phyloP scores from a whole-genome alignment of 2,797 vertebrate species.

The Hybognathus amarus region DNA sequence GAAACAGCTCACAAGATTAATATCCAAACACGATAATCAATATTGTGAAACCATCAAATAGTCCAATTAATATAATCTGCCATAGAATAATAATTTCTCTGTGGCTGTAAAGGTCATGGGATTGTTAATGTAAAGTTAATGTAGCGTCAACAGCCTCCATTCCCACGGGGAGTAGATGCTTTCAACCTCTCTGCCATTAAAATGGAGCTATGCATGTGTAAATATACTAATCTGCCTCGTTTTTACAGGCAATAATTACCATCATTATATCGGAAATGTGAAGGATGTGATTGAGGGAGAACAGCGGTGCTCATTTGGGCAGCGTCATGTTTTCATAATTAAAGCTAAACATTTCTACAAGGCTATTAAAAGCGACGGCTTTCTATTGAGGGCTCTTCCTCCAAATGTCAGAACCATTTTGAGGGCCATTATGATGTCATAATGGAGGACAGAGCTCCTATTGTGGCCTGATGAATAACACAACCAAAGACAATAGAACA shows the following conservation, averaged over 20 bases:
- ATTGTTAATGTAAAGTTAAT: slow-evolving; percentile 51
- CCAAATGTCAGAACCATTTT: slow-evolving; percentile 44
- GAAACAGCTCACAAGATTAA: neutral
- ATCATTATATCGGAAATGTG: slow-evolving; percentile 61
- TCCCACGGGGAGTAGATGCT: slow-evolving; percentile 37
- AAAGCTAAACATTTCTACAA: slow-evolving; percentile 56
- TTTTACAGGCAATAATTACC: slow-evolving; percentile 62
- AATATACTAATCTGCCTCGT: slow-evolving; percentile 61
- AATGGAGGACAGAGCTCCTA: slow-evolving; percentile 37
- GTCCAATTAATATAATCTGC: slow-evolving; percentile 10
- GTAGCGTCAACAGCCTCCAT: slow-evolving; percentile 25
- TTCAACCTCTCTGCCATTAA: slow-evolving; percentile 35
- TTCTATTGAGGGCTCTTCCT: slow-evolving; percentile 45
- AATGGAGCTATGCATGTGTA: slow-evolving; percentile 53
- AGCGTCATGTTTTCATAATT: slow-evolving; percentile 60
- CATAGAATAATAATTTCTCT: slow-evolving; percentile 24
- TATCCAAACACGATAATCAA: neutral
- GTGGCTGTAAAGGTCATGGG: slow-evolving; percentile 32
- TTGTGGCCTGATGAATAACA: slow-evolving; percentile 26
- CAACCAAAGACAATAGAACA: slow-evolving; percentile 2
- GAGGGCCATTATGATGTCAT: slow-evolving; percentile 45
- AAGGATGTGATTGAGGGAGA: slow-evolving; percentile 55
- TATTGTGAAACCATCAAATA: neutral
- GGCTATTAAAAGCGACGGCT: slow-evolving; percentile 32
- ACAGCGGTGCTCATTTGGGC: slow-evolving; percentile 52